phyloP scores from a whole-genome alignment of 2,888 invertebrate genomes.

The Cremastobaeus sp. region DNA sequence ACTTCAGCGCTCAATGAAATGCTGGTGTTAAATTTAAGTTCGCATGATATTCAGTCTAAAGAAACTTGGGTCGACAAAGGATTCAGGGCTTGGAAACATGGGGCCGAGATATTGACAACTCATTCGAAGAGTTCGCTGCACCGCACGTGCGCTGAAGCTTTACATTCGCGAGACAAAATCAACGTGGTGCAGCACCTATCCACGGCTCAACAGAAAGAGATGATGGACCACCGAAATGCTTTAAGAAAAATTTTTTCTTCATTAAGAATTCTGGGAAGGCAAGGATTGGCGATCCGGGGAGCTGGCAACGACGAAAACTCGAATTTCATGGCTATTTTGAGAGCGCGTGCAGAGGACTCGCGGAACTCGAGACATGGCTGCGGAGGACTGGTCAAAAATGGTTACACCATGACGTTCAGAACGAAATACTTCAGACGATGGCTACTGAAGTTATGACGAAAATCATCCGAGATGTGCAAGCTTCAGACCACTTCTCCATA shows the following conservation, averaged over 20 bases:
- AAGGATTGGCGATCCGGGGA: conserved; percentile 60
- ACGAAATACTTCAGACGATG: conserved; percentile 49
- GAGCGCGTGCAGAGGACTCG: not conserved
- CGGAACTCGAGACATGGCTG: conserved; percentile 47
- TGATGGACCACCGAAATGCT: conserved; percentile 58
- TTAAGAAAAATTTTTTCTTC: conserved; percentile 55
- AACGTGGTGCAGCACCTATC: conserved; percentile 55
- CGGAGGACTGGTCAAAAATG: conserved; percentile 50
- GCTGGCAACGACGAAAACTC: conserved; percentile 55
- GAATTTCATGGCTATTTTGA: conserved; percentile 30
- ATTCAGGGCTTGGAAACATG: conserved; percentile 61
- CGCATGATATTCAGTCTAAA: too few species aligned
- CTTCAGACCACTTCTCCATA: not conserved
- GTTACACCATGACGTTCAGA: conserved; percentile 49
- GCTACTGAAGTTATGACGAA: conserved; percentile 22
- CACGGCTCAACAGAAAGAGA: conserved; percentile 45
- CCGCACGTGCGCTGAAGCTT: conserved; percentile 41
- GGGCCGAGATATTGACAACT: conserved; percentile 50
- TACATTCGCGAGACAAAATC: conserved; percentile 34
- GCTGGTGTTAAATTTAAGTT: too few species aligned
- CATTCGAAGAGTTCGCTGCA: conserved; percentile 53
- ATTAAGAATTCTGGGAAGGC: conserved; percentile 59
- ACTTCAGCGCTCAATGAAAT: too few species aligned
- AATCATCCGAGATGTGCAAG: not conserved
- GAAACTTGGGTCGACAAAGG: conserved; percentile 42